phyloP scores from a whole-genome alignment of 1,140 invertebrate genomes.

The Ceratosolen fusciceps region DNA sequence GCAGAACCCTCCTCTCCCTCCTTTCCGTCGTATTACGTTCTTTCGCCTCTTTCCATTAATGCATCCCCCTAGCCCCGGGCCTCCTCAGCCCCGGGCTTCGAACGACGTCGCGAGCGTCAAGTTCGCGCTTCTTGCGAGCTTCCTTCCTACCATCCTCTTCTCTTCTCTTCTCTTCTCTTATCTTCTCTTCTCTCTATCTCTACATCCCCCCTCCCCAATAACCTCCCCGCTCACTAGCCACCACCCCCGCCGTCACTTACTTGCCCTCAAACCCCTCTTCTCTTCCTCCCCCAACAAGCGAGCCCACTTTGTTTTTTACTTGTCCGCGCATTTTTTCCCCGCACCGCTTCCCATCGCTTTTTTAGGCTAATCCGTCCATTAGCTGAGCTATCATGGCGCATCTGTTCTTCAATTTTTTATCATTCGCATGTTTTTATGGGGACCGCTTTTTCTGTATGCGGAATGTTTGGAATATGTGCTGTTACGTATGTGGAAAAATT shows the following conservation, averaged over 20 bases:
- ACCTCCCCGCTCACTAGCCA: too few species aligned
- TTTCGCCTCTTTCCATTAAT: constrained; percentile 54
- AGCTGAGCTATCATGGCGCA: background rate
- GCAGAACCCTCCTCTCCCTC: constrained; percentile 42
- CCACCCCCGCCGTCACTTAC: background rate
- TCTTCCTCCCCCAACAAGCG: background rate
- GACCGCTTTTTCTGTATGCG: background rate
- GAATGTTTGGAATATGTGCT: too few species aligned
- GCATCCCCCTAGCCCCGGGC: too few species aligned
- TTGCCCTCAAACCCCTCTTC: background rate
- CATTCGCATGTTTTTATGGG: background rate
- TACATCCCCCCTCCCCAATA: background rate
- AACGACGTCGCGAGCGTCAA: background rate
- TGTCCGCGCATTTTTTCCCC: background rate
- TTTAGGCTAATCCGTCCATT: background rate
- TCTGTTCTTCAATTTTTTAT: background rate
- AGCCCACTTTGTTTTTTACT: background rate
- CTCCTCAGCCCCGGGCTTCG: background rate
- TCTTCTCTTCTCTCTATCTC: too few species aligned
- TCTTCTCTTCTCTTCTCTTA: too few species aligned
- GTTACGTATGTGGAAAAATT: background rate
- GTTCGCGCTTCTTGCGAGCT: constrained; percentile 7
- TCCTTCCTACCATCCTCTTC: too few species aligned
- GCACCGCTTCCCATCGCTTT: too few species aligned
- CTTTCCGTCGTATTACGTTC: background rate